Base-by-base conservation (phyloP, 2,888 invertebrate genomes). In the Apomyelois bistriatella region DNA sequence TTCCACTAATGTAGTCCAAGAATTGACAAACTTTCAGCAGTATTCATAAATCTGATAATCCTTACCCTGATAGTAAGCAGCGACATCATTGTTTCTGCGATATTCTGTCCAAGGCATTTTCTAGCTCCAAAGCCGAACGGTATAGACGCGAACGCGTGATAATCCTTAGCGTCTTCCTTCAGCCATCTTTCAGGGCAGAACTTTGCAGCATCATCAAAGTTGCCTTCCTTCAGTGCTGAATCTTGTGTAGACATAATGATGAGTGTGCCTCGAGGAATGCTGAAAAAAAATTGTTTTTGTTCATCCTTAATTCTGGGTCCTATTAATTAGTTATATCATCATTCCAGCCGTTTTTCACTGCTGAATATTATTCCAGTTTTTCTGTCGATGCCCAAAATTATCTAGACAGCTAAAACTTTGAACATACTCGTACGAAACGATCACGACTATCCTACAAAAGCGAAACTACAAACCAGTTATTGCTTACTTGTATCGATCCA, bases 131-230 rank as follows among this genome's bases (percentile, higher is more conserved):
- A 89, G 0, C 94, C 94, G 66, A 93, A 94, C 0, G 94, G 94
- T 58, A 94, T 86, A 0, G 91, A 92, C 17, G 93, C 92, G 64
- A 92, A 92, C 0, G 88, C 76, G 53, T 92, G 91, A 54, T 85
- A 81, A 10, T 90, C 80, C 17, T 79, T 71, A 0, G 78, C 58
- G 9, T 89, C 87, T 0, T 69, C 51, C 12, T 74, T 75, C 12
- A 93, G 64, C 94, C 94, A 94, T 54, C 94, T 83, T 60, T 94
- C 93, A 0, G 94, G 94, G 57, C 82, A 78, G 63, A 93, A 94
- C 54, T 90, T 91, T 0, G 79, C 65, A 0, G 94, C 92, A 59
- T 94, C 93, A 22, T 94, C 94, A 61, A 92, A 94, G 70, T 94
- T 92, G 59, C 92, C 92, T 59, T 94, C 94, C 52, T 92, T 90